A percentile compares a stretch with the other conserved stretches of the same genome.
These are phyloP conservation scores for Agrilus biguttatus DNA, from an alignment of 2,888 invertebrate genomes.

Conservation along the genomic window DNA sequence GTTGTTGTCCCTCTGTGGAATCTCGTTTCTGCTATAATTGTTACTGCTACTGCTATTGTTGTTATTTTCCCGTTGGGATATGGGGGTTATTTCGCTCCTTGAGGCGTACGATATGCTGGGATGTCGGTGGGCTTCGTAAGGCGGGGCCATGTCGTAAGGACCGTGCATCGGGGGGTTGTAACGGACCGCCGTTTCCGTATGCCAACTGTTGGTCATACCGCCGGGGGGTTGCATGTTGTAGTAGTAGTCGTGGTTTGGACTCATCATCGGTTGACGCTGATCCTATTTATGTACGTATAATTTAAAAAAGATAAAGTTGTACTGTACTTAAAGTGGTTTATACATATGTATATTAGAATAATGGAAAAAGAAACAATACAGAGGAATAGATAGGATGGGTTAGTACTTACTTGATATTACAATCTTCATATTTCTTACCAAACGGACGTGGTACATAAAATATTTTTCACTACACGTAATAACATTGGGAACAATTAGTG, in stretches of 20 bases:
- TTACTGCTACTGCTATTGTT: constrained; percentile 19
- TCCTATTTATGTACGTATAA: constrained; percentile 14
- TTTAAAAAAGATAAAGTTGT: constrained; percentile 1
- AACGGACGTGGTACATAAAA: too few species aligned
- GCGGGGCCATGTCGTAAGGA: constrained; percentile 28
- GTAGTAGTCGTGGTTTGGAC: constrained; percentile 25
- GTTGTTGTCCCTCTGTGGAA: neutral
- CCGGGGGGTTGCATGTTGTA: constrained; percentile 19
- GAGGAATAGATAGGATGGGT: neutral
- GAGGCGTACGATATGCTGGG: constrained; percentile 31
- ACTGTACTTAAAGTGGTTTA: neutral
- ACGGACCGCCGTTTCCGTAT: constrained; percentile 20
- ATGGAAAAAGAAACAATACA: neutral
- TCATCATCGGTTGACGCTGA: constrained; percentile 21
- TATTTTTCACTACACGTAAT: too few species aligned
- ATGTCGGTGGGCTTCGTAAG: constrained; percentile 27
- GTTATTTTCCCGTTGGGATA: constrained; percentile 20
- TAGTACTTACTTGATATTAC: neutral
- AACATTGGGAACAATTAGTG: too few species aligned
- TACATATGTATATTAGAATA: neutral
- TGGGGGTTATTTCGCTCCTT: constrained; percentile 28
- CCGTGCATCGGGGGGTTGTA: constrained; percentile 24
- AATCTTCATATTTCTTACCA: too few species aligned
- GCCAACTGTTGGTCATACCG: constrained; percentile 14
- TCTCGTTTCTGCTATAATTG: too few species aligned